These are phyloP conservation scores for Margaritifera margaritifera DNA, from an alignment of 2,888 invertebrate species.

Conservation along the genomic window DNA sequence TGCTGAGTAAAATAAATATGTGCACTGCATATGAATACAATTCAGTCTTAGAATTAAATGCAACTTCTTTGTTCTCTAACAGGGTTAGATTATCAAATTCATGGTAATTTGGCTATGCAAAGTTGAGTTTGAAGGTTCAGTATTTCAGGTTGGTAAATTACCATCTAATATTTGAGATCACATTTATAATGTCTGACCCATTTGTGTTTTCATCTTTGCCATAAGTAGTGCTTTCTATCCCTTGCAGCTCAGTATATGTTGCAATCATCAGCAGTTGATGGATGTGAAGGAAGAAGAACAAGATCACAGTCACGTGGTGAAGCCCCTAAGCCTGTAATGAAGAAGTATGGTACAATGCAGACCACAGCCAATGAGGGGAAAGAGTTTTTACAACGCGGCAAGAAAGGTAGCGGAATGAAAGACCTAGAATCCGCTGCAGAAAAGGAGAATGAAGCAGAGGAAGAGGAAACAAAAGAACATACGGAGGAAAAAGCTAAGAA, in stretches of 20 bases:
- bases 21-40: too few species aligned
- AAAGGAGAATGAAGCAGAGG: constrained; percentile 27
- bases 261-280: constrained; percentile 45
- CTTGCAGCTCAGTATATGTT: constrained; percentile 52
- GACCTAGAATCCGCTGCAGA: constrained; percentile 16
- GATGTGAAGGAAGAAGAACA: constrained; percentile 54
- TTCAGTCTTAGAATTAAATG: too few species aligned
- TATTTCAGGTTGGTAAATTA: too few species aligned
- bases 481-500: not conserved
- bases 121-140: too few species aligned
- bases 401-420: constrained; percentile 39
- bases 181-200: not conserved
- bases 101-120: too few species aligned
- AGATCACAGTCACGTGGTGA: constrained; percentile 53
- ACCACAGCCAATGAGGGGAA: constrained; percentile 82
- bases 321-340: constrained; percentile 50
- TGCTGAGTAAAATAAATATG: too few species aligned
- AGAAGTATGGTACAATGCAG: constrained; percentile 67
- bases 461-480: constrained; percentile 25
- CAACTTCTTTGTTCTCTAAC: too few species aligned
- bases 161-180: not conserved
- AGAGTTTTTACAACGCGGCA: constrained; percentile 55
- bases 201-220: not conserved
- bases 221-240: not conserved
- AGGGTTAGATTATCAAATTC: too few species aligned